phyloP scores from a whole-genome alignment of 1,140 invertebrate genomes.

The Contarinia nasturtii region DNA sequence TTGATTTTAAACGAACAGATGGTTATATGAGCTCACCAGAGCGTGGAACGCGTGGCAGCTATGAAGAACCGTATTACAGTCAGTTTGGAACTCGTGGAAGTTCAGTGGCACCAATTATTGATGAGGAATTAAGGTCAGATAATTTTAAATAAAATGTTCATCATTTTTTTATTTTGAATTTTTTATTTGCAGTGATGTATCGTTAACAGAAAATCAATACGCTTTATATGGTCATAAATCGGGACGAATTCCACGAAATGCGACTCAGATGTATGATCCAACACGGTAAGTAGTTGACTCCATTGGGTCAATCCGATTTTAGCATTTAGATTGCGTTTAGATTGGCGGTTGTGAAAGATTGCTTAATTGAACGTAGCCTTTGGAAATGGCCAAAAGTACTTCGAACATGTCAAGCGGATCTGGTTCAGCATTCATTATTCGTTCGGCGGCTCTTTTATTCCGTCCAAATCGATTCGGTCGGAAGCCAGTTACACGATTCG shows the following conservation, averaged over 20 bases:
- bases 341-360: not conserved
- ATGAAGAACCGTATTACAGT: slow-evolving; percentile 74
- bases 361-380: slow-evolving; percentile 24
- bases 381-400: slow-evolving; percentile 27
- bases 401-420: slow-evolving; percentile 29
- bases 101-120: slow-evolving; percentile 70
- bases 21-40: slow-evolving; percentile 80
- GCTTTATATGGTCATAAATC: slow-evolving; percentile 57
- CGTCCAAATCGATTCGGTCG: not conserved
- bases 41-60: slow-evolving; percentile 42
- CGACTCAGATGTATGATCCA: slow-evolving; percentile 22
- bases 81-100: slow-evolving; percentile 51
- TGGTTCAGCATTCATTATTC: slow-evolving; percentile 11
- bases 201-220: slow-evolving; percentile 57
- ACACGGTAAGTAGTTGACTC: slow-evolving; percentile 13
- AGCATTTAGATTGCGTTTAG: not conserved
- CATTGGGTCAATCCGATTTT: not conserved
- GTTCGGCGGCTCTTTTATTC: not conserved
- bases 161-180: not conserved
- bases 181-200: slow-evolving; percentile 37
- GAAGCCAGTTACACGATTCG: not conserved
- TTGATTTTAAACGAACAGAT: slow-evolving; percentile 22
- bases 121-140: slow-evolving; percentile 71
- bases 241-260: slow-evolving; percentile 21
- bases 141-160: not conserved